A percentile compares a stretch with the other conserved stretches of the same genome.
Conservation (phyloP, 2,113 vertebrate genomes). For the Tragulus kanchil region DNA sequence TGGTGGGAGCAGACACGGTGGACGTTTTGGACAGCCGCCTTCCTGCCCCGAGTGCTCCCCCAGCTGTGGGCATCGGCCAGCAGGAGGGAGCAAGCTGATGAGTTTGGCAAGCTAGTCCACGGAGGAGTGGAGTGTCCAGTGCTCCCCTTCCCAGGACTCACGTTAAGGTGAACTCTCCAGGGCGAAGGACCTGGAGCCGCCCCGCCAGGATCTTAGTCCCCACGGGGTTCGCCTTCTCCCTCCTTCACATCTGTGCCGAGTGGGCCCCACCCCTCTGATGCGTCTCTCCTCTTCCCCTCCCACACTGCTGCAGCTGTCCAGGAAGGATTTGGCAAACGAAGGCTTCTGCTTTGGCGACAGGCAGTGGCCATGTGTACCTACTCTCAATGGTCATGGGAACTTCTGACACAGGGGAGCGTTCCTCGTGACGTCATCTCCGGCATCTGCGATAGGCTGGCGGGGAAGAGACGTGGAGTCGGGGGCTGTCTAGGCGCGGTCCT, state of each 20-base stretch:
- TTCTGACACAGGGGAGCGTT: not conserved
- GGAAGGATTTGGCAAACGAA: not conserved
- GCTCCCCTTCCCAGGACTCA: not conserved
- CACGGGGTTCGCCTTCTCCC: not conserved
- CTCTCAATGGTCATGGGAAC: not conserved
- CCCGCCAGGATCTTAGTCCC: too few species aligned
- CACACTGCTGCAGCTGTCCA: not conserved
- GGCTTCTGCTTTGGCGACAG: not conserved
- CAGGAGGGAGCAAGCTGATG: not conserved
- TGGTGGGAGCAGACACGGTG: not conserved
- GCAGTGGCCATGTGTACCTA: not conserved
- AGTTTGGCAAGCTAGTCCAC: not conserved
- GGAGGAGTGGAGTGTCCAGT: not conserved
- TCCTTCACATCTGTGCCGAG: not conserved
- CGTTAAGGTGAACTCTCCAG: not conserved
- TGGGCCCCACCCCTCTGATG: not conserved
- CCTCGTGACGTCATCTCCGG: not conserved
- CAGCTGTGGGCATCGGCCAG: conserved; percentile 52
- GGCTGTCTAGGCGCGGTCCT: not conserved
- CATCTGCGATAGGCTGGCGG: not conserved
- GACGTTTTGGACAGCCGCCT: not conserved
- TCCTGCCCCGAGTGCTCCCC: not conserved
- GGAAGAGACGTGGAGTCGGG: not conserved
- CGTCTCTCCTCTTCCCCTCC: too few species aligned
- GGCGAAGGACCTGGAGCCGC: not conserved